These are phyloP conservation scores for Diacarnus erythraeanus DNA, from an alignment of 37 sponge, comb jelly and placozoan genomes.

Conservation along the genomic window DNA sequence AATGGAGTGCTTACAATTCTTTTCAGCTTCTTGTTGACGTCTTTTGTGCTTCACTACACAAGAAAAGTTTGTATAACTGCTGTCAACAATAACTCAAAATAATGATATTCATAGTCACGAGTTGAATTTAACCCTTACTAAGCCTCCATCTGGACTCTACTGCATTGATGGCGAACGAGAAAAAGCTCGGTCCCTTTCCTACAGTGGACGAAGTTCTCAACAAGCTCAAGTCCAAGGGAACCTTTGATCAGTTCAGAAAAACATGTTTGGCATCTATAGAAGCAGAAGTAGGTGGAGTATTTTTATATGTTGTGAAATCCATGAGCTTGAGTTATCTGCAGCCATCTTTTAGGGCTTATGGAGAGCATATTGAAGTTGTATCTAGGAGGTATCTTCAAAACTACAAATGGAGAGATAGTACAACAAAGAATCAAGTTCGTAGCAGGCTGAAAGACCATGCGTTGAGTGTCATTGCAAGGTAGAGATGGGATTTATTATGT, in stretches of 20 bases:
- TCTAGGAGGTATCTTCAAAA: conserved; percentile 56
- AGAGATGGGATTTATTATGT: no score
- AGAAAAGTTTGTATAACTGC: no score
- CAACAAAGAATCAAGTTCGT: conserved; percentile 66
- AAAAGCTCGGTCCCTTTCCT: conserved; percentile 41
- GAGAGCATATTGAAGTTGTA: conserved; percentile 61
- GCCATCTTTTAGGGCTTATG: conserved; percentile 59
- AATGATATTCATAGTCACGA: conserved; percentile 52
- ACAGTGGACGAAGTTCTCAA: conserved; percentile 47
- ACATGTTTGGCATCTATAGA: conserved; percentile 56
- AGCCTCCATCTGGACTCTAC: neutral
- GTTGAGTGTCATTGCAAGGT: conserved; percentile 54
- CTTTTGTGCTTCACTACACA: no score
- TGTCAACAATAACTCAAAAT: no score
- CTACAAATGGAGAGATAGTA: conserved; percentile 40
- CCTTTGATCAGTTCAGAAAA: conserved; percentile 70
- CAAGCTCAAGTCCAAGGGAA: conserved; percentile 68
- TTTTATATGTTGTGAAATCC: neutral
- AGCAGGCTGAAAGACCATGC: conserved; percentile 40
- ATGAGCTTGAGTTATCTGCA: no score
- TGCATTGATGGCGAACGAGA: conserved; percentile 19
- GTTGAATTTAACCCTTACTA: no score
- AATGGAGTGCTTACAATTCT: no score
- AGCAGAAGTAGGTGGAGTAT: conserved; percentile 61
- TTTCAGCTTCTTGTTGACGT: no score